Evolutionary conservation across 2,888 invertebrate species (phyloP).

Genomic region (Stomorhina lunata): DNA sequence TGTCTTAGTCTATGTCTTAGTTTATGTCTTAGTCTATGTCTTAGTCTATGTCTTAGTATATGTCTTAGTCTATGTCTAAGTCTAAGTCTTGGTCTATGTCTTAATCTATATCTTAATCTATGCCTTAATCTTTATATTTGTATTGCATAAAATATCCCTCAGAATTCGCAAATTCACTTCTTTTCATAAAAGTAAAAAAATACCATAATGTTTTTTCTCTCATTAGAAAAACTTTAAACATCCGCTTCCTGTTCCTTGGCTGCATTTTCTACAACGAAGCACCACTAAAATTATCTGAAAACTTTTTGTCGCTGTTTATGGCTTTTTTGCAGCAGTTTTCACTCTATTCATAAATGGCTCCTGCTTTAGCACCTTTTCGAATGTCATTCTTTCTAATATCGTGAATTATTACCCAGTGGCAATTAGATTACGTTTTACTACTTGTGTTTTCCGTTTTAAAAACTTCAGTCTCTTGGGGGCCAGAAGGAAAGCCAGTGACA

Average conservation of each 20-base stretch:
- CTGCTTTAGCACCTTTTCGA: slow-evolving; percentile 17
- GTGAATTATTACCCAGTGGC: slow-evolving; percentile 44
- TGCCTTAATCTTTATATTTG: no score
- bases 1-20: no score
- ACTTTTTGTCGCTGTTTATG: not conserved
- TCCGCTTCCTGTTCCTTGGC: not conserved
- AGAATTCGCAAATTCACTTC: no score
- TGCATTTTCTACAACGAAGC: not conserved
- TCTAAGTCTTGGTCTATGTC: no score
- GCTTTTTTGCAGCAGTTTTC: not conserved
- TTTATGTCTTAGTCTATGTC: no score
- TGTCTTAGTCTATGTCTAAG: no score
- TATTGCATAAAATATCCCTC: no score
- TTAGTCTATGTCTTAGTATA: no score
- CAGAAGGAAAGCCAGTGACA: not conserved
- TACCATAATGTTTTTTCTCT: not conserved
- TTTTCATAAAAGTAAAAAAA: no score
- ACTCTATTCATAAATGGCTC: no score
- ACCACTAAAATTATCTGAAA: not conserved
- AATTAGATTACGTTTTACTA: slow-evolving; percentile 56
- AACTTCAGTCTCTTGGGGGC: not conserved
- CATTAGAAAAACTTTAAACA: not conserved
- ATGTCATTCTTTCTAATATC: slow-evolving; percentile 28
- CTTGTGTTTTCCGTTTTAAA: slow-evolving; percentile 51
- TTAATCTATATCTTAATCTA: no score